Evolutionary conservation across 2,113 vertebrate genomes (phyloP), one percentile per base, ranked within the genome.

Genomic region (Indicator indicator): DNA sequence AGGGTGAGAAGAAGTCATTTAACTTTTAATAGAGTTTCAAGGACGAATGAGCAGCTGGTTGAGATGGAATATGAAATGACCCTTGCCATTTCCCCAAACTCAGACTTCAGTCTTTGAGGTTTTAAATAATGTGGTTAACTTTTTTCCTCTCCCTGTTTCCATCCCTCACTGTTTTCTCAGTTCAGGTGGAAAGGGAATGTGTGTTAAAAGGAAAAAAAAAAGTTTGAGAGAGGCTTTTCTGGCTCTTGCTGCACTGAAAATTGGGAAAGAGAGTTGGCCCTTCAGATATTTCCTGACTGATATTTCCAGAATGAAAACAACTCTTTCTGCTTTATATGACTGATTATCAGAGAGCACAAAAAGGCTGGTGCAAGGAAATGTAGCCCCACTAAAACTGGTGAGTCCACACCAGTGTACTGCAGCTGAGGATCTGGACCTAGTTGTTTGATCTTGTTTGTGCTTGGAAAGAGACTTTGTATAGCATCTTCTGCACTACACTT

Each of bases 1-100:
- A 95, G 83, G 88, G 88, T 94, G 93, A 96, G 93, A 94, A 94
- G 87, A 95, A 91, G 73, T 79, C 80, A 86, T 94, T 95, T 92
- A 96, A 93, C 93, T 95, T 94, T 69, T 91, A 96, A 95, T 91
- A 84, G 94, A 95, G 73, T 95, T 96, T 91, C 80, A 93, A 88
- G 93, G 90, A 62, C 5, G 28, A 95, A 69, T 82, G 86, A 95
- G 80, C 93, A 95, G 90, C 88, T 88, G 88, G 76, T 82, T 81
- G 73, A 86, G 92, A 72, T 82, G 63, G 73, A 91, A 84, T 91
- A 95, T 88, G 73, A 90, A 95, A 91, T 90, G 67, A 88, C 77
- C 83, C 67, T 90, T 90, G 70, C 88, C 69, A 46, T 71, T 94
- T 95, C 73, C 83, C 80, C 62, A 95, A 69, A 94, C 44, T 65